These are phyloP conservation scores for Epizoanthus stellaris DNA, from an alignment of 92 coral and sea anemone species.

Conservation along the genomic window DNA sequence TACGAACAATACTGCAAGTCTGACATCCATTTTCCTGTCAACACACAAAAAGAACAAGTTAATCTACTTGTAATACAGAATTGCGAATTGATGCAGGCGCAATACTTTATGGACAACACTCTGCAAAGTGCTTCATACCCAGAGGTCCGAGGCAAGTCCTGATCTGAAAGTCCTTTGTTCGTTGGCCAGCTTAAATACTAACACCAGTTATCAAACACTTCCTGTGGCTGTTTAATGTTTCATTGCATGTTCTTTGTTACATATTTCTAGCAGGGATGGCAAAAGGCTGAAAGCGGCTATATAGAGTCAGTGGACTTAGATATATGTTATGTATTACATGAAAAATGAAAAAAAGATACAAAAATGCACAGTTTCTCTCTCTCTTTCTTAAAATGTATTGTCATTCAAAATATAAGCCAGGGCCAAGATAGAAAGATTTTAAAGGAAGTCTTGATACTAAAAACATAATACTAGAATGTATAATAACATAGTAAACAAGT, in stretches of 20 bases:
- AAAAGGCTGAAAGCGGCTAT: not conserved
- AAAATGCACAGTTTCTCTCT: not conserved
- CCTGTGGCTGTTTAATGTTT: constrained; percentile 30
- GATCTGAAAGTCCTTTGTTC: constrained; percentile 26
- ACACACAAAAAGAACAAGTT: not conserved
- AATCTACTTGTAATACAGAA: not conserved
- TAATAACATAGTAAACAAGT: constrained; percentile 2
- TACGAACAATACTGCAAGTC: constrained; percentile 6
- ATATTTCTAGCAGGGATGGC: not conserved
- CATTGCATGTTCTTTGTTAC: not conserved
- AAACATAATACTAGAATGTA: not conserved
- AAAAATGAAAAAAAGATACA: not conserved
- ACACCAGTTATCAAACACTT: not conserved
- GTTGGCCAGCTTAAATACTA: not conserved
- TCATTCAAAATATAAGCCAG: not conserved
- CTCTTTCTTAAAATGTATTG: not conserved
- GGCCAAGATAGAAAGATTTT: not conserved
- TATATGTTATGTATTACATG: not conserved
- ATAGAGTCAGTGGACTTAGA: not conserved
- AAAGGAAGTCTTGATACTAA: not conserved
- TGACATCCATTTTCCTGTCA: constrained; percentile 34
- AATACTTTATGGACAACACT: not conserved
- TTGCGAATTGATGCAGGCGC: not conserved
- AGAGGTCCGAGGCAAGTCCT: not conserved
- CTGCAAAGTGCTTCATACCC: constrained; percentile 6